Base-by-base conservation (phyloP, 92 coral and sea anemone species). In the Parazoanthus darwini region DNA sequence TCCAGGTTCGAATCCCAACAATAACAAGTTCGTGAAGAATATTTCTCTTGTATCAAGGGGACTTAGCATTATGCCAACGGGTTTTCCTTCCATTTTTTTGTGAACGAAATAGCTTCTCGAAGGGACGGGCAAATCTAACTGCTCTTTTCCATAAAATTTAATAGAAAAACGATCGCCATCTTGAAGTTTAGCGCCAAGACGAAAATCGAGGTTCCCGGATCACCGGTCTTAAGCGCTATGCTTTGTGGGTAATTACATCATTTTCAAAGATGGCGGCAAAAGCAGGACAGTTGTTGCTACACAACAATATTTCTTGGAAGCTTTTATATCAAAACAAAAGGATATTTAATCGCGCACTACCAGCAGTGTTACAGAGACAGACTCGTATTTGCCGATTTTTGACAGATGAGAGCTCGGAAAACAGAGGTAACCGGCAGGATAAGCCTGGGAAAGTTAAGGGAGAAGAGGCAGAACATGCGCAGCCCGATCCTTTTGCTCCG, bases 1-100 rank as follows among this genome's bases (percentile, higher is more conserved):
- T 79, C 85, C 97, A 25, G 96, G 94, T 74, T 97, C 96, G 79
- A 95, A 97, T n/a, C 94, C 97, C 92, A 97, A 86, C 91, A 97
- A 91, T 90, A 97, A 82, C 88, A 97, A 89, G 86, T 97, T 97
- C 13, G 94, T 97, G 81, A 91, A 97, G 73, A 94, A 91, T 77
- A 95, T 93, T 89, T 95, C 98, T 82, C 97, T 90, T 77, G 93
- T 78, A 84, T 97, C 98, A 89, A 96, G 83, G 87, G 94, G 98
- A 86, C 93, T 92, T 71, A 96, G 94, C 94, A 93, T 95, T 38
- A 93, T 89, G 1, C 98, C 95, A 29, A 90, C 88, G 22, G 94
- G 92, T 85, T 86, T 92, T 50, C 85, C 79, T 72, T 76, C 81
- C 89, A 86, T 76, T 10, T 48, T 8, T 77, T 25, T 77, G 44